A percentile compares a stretch with the other conserved stretches of the same genome.
phyloP scores from a whole-genome alignment of 2,888 invertebrate genomes.

The Tachystola acroxantha region DNA sequence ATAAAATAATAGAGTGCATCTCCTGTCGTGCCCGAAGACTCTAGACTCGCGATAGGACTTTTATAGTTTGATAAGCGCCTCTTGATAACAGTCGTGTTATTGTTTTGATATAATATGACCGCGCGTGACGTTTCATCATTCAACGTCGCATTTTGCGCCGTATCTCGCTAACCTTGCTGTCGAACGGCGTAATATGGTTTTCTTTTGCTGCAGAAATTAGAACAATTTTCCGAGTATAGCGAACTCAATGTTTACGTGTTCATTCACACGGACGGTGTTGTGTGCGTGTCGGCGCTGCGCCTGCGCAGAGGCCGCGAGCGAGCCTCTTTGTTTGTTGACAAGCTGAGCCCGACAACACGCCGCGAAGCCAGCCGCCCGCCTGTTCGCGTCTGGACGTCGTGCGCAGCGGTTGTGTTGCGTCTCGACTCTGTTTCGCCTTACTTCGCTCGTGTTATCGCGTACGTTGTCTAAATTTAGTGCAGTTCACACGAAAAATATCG shows the following conservation, averaged over 20 bases:
- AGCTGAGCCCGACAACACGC: conserved; percentile 43
- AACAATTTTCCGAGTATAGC: conserved; percentile 18
- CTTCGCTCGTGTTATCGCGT: conserved; percentile 48
- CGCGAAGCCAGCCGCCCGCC: conserved; percentile 18
- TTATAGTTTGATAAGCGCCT: conserved; percentile 6
- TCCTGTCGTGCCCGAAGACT: too few relatives aligned
- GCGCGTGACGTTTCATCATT: conserved; percentile 17
- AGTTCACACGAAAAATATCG: conserved; percentile 40
- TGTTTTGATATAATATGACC: conserved; percentile 20
- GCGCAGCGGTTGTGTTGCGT: conserved; percentile 38
- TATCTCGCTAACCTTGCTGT: not conserved
- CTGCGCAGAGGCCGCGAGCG: conserved; percentile 55
- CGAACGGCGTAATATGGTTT: conserved; percentile 8
- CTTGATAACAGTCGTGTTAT: conserved; percentile 20
- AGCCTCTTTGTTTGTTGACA: conserved; percentile 76
- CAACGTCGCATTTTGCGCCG: conserved; percentile 3
- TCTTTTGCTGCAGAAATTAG: conserved; percentile 14
- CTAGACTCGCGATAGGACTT: conserved; percentile 2
- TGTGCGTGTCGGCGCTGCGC: conserved; percentile 53
- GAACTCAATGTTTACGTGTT: conserved; percentile 58
- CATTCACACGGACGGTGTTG: conserved; percentile 57
- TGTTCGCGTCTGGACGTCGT: conserved; percentile 47
- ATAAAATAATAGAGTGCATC: too few relatives aligned
- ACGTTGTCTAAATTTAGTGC: conserved; percentile 62
- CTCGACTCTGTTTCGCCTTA: conserved; percentile 30